Evolutionary conservation across 1,140 invertebrate genomes (phyloP).

Genomic region (Parasteatoda tepidariorum): DNA sequence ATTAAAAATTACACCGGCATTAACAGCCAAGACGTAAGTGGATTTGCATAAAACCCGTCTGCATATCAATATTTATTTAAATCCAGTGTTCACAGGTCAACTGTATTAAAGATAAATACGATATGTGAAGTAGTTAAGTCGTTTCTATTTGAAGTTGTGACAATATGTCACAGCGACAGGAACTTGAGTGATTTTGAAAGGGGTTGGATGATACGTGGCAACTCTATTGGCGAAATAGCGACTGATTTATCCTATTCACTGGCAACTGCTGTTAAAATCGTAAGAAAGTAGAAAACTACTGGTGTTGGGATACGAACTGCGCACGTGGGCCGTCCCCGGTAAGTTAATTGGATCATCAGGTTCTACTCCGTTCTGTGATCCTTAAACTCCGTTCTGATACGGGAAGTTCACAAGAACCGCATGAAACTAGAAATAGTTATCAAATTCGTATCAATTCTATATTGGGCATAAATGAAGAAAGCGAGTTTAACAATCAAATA

Average conservation of each 20-base stretch:
- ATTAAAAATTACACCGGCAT: too few relatives aligned
- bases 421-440: background rate
- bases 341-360: background rate
- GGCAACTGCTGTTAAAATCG: background rate
- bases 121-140: too few relatives aligned
- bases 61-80: background rate
- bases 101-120: background rate
- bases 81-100: background rate
- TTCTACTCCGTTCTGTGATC: background rate
- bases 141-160: background rate
- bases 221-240: background rate
- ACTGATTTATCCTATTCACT: background rate
- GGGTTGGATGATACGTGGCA: background rate
- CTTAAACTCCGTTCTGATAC: too few relatives aligned
- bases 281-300: background rate
- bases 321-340: background rate
- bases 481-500: background rate
- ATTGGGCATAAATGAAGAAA: too few relatives aligned
- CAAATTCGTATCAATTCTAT: too few relatives aligned
- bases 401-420: background rate
- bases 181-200: conserved; percentile 15
- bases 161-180: background rate
- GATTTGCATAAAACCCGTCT: background rate
- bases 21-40: background rate
- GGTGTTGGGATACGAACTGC: background rate